Base-by-base conservation (phyloP, 1,140 invertebrate species). In the Amphibalanus amphitrite region DNA sequence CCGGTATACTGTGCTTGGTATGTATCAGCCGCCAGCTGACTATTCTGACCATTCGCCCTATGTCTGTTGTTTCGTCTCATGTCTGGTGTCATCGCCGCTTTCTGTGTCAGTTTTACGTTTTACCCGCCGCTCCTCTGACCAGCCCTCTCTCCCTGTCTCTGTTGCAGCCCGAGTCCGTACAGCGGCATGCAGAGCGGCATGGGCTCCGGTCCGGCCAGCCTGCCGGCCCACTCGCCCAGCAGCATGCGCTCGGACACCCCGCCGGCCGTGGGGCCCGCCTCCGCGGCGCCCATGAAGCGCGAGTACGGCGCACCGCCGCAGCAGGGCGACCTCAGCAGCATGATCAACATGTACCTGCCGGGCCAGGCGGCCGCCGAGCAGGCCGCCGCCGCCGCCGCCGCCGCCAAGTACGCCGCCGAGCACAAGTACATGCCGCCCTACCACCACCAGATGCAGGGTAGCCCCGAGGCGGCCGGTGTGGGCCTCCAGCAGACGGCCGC, bases 321-420 rank as follows among this genome's bases (percentile, higher is more conserved):
- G 26, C 65, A 28, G 65, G 3, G 3, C 28, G 65, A 67, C 28
- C 65, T 67, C 65, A 28, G 23, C 65, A 28, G 17, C 65, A 67
- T 67, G 65, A 67, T 67, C 17, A 67, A 28, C 65, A 67, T 67
- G 65, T 67, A 67, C 65, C 65, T 67, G 65, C n/a, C 65, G 26
- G 65, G 3, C 3, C 65, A 67, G 65, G 65, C 65, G 23, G 64
- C 64, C 6, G 64, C 64, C 4, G 64, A 65, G 64, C 64, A 65
- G 64, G 64, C 64, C 6, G 64, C 64, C 3, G 64, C 26, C 10
- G 64, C 64, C 64, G 64, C 64, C 64, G 64, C 64, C 20, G 64
- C 64, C 20, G 64, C 64, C 26, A 67, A 28, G 28, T 67, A 67
- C 65, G 65, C 65, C 3, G 65, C 65, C 65, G 65, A 67, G 65